Conservation (phyloP, 2,888 invertebrate species). For the Melanchra persicariae region DNA sequence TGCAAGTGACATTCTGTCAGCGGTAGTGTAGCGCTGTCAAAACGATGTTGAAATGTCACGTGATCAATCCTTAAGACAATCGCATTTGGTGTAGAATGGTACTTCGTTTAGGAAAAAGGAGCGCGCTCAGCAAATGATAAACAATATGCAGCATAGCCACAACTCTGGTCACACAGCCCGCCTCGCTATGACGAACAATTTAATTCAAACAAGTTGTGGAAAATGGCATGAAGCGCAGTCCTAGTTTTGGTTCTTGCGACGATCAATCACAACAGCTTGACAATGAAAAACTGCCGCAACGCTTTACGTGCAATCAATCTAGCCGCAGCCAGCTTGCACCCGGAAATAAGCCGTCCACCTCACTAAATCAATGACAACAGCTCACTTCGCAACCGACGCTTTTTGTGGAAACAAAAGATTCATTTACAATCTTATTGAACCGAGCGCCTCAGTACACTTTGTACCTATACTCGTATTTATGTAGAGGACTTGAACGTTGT, state of each 20-base stretch:
- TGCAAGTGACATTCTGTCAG: too few species aligned
- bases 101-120: too few species aligned
- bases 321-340: slow-evolving; percentile 35
- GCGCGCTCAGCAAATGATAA: too few species aligned
- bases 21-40: too few species aligned
- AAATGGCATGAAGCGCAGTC: slow-evolving; percentile 38
- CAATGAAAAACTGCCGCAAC: slow-evolving; percentile 61
- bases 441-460: not conserved
- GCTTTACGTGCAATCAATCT: slow-evolving; percentile 56
- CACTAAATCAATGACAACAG: slow-evolving; percentile 58
- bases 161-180: too few species aligned
- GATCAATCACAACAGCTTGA: slow-evolving; percentile 60
- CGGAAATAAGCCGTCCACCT: slow-evolving; percentile 52
- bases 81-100: too few species aligned
- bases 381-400: slow-evolving; percentile 39
- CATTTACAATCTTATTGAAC: slow-evolving; percentile 31
- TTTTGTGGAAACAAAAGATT: slow-evolving; percentile 40
- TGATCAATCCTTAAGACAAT: too few species aligned
- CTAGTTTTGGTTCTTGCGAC: slow-evolving; percentile 23
- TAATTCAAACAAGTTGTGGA: slow-evolving; percentile 14
- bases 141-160: too few species aligned
- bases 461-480: slow-evolving; percentile 15
- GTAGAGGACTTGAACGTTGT: slow-evolving; percentile 25
- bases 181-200: not conserved
- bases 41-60: too few species aligned